Base-by-base conservation (phyloP, 2,113 vertebrate species). In the Cyanistes caeruleus region DNA sequence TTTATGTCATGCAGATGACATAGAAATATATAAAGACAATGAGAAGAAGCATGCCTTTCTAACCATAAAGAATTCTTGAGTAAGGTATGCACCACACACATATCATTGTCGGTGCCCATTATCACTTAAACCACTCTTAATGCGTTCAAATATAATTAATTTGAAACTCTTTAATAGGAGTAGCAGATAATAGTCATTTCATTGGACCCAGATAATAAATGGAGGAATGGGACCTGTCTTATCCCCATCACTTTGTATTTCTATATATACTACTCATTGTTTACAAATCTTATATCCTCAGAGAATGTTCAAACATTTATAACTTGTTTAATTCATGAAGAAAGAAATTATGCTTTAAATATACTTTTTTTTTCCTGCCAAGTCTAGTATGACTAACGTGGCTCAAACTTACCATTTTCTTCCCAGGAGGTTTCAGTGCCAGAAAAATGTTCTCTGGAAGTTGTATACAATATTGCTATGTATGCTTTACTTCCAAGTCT, bases 281-380 rank as follows among this genome's bases (percentile, higher is more conserved):
- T 96, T 90, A 67, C 21, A 14, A 84, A 84, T 65, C 28, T 74
- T 94, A 84, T 52, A 81, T 56, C 51, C 51, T 76, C 53, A 46
- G 90, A 68, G 44, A 93, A 11, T 7, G 2, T 76, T 97, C 51
- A 81, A 88, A 93, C 43, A 59, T 93, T 94, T 95, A 86, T 79
- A 69, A 11, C 2, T n/a, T 81, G n/a, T 85, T 88, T 81, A 94
- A 94, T 78, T 94, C 31, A 78, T 93, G 82, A 89, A 92, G 33
- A 93, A 84, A 73, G 39, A 39, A 39, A 39, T 81, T 80, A 85
- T 27, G 21, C n/a, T 90, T 91, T 91, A 78, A 87, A 84, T 84
- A 79, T 23, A 19, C 3, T 0, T 19, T 27, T 43, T 43, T 33
- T 27, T n/a, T 64, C 41, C 43, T 74, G 41, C 23, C 33, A 14